Conservation (phyloP, 1,140 invertebrate species). For the Pseudoatta argentina region DNA sequence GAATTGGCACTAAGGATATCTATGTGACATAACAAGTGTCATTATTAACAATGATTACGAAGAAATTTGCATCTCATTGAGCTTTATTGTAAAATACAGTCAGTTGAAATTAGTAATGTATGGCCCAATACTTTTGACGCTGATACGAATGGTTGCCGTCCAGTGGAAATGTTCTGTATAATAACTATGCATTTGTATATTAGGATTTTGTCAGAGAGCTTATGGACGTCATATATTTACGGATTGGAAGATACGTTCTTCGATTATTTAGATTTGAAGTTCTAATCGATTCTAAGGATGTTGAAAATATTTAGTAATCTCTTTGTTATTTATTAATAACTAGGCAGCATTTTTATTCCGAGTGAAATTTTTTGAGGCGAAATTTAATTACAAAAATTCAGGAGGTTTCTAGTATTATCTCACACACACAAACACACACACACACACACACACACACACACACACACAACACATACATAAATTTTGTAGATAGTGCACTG, state of each 20-base stretch:
- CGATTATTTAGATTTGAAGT: neutral
- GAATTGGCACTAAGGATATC: constrained; percentile 29
- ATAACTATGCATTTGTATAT: neutral
- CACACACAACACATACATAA: neutral
- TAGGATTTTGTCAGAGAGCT: constrained; percentile 6
- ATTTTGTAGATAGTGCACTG: constrained; percentile 3
- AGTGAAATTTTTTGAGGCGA: neutral
- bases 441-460: neutral
- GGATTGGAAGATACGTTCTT: neutral
- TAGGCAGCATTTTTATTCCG: neutral
- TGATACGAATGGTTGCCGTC: constrained; percentile 65
- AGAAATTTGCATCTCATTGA: neutral
- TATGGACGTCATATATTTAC: neutral
- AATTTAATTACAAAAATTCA: constrained; percentile 5
- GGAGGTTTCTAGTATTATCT: neutral
- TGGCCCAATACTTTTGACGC: constrained; percentile 6
- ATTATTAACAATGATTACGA: neutral
- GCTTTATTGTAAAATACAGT: neutral
- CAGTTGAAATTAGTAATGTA: constrained; percentile 1
- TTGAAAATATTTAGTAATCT: neutral
- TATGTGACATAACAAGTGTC: constrained; percentile 17
- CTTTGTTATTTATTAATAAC: neutral
- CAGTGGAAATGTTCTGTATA: constrained; percentile 41
- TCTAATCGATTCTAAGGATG: neutral
- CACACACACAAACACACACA: neutral